phyloP scores from a whole-genome alignment of 2,113 vertebrate species.

The Osmerus eperlanus region DNA sequence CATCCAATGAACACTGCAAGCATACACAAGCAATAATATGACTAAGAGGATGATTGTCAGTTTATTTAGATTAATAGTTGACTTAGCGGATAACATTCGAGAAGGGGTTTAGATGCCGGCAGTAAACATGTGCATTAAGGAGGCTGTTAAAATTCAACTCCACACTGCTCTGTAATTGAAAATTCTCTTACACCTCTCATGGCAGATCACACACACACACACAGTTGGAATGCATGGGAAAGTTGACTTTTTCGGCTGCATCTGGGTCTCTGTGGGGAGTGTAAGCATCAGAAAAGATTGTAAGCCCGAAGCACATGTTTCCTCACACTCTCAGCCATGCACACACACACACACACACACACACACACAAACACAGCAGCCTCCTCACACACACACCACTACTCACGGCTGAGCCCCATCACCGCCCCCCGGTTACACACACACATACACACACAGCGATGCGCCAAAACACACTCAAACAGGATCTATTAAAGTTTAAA shows the following conservation, averaged over 20 bases:
- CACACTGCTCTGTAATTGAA: constrained; percentile 12
- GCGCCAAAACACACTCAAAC: constrained; percentile 21
- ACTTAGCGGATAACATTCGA: constrained; percentile 39
- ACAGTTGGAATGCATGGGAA: constrained; percentile 55
- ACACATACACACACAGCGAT: constrained; percentile 30
- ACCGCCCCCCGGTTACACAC: constrained; percentile 31
- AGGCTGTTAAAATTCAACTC: constrained; percentile 11
- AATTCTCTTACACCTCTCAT: too few relatives aligned
- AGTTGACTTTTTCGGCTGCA: constrained; percentile 35
- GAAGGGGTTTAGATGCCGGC: constrained; percentile 16
- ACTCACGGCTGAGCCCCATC: not conserved
- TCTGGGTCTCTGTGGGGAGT: constrained; percentile 24
- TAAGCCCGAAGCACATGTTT: constrained; percentile 37
- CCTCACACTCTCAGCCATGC: constrained; percentile 32
- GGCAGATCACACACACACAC: constrained; percentile 19
- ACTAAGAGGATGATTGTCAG: too few relatives aligned
- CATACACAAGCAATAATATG: too few relatives aligned
- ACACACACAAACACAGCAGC: constrained; percentile 26
- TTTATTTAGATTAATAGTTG: constrained; percentile 49
- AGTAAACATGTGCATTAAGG: not conserved
- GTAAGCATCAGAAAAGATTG: constrained; percentile 40
- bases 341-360: constrained; percentile 36
- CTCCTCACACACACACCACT: constrained; percentile 27
- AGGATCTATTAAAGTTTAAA: not conserved
- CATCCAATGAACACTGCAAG: too few relatives aligned